These are phyloP conservation scores for Drosophila nigromelanica DNA, from an alignment of 1,140 invertebrate species.

Conservation along the genomic window DNA sequence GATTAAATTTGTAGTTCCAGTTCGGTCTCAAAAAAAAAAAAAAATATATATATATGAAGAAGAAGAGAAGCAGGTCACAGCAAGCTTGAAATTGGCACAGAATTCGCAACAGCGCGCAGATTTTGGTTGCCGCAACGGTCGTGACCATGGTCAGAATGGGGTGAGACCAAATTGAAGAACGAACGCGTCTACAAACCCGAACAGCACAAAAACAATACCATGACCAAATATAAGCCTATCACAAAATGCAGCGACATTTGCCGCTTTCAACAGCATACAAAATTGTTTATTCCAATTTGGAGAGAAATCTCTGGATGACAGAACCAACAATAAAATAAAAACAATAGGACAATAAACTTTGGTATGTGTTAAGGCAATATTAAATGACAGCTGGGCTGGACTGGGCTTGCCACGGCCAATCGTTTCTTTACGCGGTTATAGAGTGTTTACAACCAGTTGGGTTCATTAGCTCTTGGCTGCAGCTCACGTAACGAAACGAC, in stretches of 20 bases:
- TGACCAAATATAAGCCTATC: constrained; percentile 27
- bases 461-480: constrained; percentile 67
- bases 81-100: constrained; percentile 60
- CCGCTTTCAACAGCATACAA: constrained; percentile 12
- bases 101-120: constrained; percentile 70
- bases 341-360: background rate
- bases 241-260: constrained; percentile 31
- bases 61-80: constrained; percentile 62
- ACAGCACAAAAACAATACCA: constrained; percentile 30
- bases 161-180: constrained; percentile 20
- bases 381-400: background rate
- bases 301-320: constrained; percentile 28
- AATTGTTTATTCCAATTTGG: background rate
- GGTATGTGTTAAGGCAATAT: constrained; percentile 17
- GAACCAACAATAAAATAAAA: constrained; percentile 5
- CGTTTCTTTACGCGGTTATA: constrained; percentile 1
- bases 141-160: constrained; percentile 50
- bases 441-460: constrained; percentile 26
- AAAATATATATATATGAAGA: too few species aligned
- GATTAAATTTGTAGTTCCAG: constrained; percentile 61
- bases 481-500: constrained; percentile 62
- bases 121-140: constrained; percentile 57
- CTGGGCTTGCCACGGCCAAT: constrained; percentile 1
- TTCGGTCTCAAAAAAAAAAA: constrained; percentile 2
- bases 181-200: constrained; percentile 7